phyloP scores from a whole-genome alignment of 2,113 vertebrate genomes.

The Myxocyprinus asiaticus region DNA sequence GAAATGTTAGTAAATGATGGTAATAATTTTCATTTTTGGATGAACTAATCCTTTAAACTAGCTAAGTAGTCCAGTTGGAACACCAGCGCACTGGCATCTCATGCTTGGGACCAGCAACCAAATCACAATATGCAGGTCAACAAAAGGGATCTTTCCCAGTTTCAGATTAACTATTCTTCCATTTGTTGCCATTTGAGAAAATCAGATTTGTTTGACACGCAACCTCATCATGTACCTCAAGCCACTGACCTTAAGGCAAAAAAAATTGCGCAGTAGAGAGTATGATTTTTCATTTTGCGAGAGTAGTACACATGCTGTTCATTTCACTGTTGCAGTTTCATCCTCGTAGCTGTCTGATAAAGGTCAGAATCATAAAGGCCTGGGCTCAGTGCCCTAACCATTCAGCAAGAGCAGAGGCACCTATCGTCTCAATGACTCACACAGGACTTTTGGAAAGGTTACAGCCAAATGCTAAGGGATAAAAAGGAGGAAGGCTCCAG shows the following conservation, averaged over 20 bases:
- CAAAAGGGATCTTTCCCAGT: not conserved
- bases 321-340: slow-evolving; percentile 37
- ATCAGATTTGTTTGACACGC: not conserved
- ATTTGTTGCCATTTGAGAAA: slow-evolving; percentile 15
- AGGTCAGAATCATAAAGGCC: slow-evolving; percentile 68
- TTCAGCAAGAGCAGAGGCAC: slow-evolving; percentile 64
- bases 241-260: slow-evolving; percentile 27
- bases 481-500: slow-evolving; percentile 35
- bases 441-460: slow-evolving; percentile 66
- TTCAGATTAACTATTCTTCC: not conserved
- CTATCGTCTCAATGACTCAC: slow-evolving; percentile 67
- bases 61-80: no score
- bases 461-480: slow-evolving; percentile 35
- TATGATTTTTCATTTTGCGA: slow-evolving; percentile 35
- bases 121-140: no score
- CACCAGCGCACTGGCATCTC: no score
- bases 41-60: no score
- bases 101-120: no score
- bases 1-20: no score
- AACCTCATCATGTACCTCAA: not conserved
- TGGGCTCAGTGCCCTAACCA: slow-evolving; percentile 62
- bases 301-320: slow-evolving; percentile 11
- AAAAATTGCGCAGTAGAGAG: not conserved
- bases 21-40: no score
- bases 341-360: slow-evolving; percentile 58